Conservation (phyloP, 2,888 invertebrate genomes). For the Rhamphomyia laevipes region DNA sequence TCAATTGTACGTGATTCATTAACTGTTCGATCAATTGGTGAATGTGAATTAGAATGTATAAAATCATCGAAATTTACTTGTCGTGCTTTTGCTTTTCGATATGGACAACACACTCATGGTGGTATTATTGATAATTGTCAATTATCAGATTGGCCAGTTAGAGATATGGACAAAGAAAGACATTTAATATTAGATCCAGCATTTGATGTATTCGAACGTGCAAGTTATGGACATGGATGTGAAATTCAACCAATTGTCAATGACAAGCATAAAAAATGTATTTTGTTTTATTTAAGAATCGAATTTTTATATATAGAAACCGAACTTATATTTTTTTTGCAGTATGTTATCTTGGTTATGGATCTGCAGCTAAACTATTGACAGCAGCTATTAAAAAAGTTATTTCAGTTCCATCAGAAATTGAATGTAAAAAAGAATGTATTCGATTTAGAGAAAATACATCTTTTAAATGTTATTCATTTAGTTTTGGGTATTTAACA, state of each 20-base stretch:
- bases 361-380: constrained; percentile 58
- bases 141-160: constrained; percentile 58
- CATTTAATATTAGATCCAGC: constrained; percentile 49
- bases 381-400: constrained; percentile 53
- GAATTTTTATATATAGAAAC: constrained; percentile 1
- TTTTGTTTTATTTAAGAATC: constrained; percentile 12
- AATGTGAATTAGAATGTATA: constrained; percentile 70
- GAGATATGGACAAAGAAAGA: constrained; percentile 48
- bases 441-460: constrained; percentile 41
- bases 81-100: constrained; percentile 66
- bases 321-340: constrained; percentile 24
- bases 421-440: constrained; percentile 60
- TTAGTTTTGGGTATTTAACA: constrained; percentile 53
- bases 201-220: constrained; percentile 67
- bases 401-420: constrained; percentile 50
- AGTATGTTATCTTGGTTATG: constrained; percentile 71
- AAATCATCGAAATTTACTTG: constrained; percentile 63
- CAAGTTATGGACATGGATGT: constrained; percentile 72
- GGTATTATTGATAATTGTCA: constrained; percentile 63
- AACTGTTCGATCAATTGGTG: constrained; percentile 56
- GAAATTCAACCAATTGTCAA: constrained; percentile 50
- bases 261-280: constrained; percentile 38
- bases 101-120: constrained; percentile 51
- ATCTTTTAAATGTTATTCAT: constrained; percentile 60
- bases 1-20: constrained; percentile 52